Percentiles rank a stretch among this genome's conserved stretches.
Conservation (phyloP, 2,797 vertebrate genomes). For the Spatula clypeata region DNA sequence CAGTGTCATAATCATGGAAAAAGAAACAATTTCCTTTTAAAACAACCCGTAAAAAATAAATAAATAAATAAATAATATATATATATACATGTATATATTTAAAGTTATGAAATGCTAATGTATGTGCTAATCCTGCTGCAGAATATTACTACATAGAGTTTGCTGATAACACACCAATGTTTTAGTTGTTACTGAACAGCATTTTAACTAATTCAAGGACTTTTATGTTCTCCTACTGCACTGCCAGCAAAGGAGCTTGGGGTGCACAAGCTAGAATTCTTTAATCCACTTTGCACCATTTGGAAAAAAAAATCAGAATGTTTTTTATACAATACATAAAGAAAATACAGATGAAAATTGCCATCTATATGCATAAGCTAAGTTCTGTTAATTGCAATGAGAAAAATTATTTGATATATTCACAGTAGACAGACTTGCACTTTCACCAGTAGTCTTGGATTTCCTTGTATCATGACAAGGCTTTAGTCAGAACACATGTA, state of each 20-base stretch:
- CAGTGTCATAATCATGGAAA: not conserved
- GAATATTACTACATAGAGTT: not conserved
- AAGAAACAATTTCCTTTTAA: not conserved
- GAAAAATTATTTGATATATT: not conserved
- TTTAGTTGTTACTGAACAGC: no score
- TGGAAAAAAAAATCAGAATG: not conserved
- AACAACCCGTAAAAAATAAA: not conserved
- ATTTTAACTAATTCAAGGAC: no score
- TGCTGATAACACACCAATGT: not conserved
- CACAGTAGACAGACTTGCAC: not conserved
- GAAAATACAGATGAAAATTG: not conserved
- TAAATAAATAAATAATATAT: not conserved
- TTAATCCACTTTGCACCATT: not conserved
- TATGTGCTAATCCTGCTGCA: not conserved
- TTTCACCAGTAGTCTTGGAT: not conserved
- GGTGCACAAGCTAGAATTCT: not conserved
- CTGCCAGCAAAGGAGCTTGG: no score
- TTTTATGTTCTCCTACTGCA: no score
- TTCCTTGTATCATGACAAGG: not conserved
- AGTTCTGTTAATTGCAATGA: not conserved
- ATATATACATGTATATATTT: no score
- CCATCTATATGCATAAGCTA: not conserved
- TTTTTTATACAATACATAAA: not conserved
- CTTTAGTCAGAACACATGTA: not conserved
- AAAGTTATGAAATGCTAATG: not conserved